Base-by-base conservation (phyloP, 2,888 invertebrate species). In the Carabus problematicus region DNA sequence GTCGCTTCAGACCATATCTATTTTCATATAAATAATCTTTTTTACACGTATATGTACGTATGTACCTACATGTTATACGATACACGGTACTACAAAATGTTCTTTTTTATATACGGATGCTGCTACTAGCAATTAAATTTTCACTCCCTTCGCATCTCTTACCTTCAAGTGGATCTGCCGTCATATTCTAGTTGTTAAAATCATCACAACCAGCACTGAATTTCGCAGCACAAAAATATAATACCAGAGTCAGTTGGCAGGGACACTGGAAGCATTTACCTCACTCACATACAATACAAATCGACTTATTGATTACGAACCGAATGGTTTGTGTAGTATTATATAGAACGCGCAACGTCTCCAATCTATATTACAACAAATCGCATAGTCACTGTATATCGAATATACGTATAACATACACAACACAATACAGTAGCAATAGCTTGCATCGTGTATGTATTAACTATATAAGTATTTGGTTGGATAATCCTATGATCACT, bases 241-340 rank as follows among this genome's bases (percentile, higher is more conserved):
- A 67, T 60, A 67, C 60, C 42, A 54, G 60, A 67, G 67, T 67
- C 67, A 67, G 59, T 60, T 67, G 67, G 59, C 49, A 43, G 43
- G 54, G 67, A 67, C 67, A 67, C 59, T 43, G 52, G 49, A 40
- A 59, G 60, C 67, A 60, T 67, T 67, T 67, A 52, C 67, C 60
- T 67, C 59, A 45, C 14, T 54, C 58, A 60, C 67, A 66, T 66
- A 59, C 59, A 43, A 59, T 60, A 67, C 67, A 60, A 60, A 67
- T 60, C 60, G 60, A 60, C 60, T 60, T 67, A 67, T 67, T 67
- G 67, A 67, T 67, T 67, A 58, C 42, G 54, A n/a, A 59, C 39
- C 59, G 18, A 49, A 49, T 11, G 19, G 52, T 52, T 52, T 52
- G 52, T 52, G 2, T 16, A 16, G 14, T 3, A 52, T 52, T 14